These are phyloP conservation scores for Lamprotornis superbus DNA, from an alignment of 2,113 vertebrate species.

Conservation along the genomic window DNA sequence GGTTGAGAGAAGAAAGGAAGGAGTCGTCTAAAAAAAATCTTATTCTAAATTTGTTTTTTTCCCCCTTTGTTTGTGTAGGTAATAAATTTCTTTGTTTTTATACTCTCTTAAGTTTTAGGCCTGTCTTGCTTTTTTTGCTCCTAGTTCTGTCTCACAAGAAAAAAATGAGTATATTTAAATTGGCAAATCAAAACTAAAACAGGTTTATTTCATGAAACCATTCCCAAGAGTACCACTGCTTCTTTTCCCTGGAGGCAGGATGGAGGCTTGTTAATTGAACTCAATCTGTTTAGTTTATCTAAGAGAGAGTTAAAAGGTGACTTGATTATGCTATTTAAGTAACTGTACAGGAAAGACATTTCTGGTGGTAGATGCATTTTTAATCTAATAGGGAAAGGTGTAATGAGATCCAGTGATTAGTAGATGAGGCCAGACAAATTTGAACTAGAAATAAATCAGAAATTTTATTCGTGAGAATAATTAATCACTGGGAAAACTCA, in stretches of 20 bases:
- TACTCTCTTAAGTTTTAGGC: too few species aligned
- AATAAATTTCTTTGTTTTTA: too few species aligned
- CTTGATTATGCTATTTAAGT: background rate
- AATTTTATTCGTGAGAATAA: background rate
- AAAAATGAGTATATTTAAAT: too few species aligned
- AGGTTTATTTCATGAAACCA: background rate
- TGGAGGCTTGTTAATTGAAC: background rate
- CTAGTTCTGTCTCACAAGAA: too few species aligned
- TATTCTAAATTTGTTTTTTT: too few species aligned
- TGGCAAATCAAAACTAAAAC: too few species aligned
- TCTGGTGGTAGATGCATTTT: background rate
- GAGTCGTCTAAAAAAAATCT: too few species aligned
- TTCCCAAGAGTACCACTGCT: background rate
- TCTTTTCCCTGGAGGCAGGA: background rate
- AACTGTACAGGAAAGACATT: background rate
- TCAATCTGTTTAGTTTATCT: constrained; percentile 4
- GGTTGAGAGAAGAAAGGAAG: too few species aligned
- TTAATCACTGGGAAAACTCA: background rate
- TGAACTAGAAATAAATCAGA: background rate
- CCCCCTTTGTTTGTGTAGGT: too few species aligned
- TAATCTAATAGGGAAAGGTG: background rate
- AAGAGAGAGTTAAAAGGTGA: background rate
- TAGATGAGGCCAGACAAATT: background rate
- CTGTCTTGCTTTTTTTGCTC: too few species aligned
- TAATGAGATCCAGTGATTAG: background rate